These are phyloP conservation scores for Gobio gobio DNA, from an alignment of 2,113 vertebrate species.

Conservation along the genomic window DNA sequence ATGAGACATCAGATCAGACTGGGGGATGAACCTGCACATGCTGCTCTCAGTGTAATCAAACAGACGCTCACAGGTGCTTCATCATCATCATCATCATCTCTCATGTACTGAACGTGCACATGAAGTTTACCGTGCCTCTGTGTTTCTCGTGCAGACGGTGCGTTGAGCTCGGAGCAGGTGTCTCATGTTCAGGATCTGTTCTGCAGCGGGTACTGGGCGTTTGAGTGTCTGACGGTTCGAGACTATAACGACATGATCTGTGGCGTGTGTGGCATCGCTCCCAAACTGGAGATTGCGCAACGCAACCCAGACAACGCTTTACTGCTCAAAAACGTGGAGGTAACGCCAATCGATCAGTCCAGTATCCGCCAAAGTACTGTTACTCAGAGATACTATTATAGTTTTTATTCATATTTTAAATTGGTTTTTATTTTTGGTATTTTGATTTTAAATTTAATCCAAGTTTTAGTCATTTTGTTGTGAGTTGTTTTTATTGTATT, in stretches of 20 bases:
- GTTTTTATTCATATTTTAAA: too few relatives aligned
- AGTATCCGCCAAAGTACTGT: too few relatives aligned
- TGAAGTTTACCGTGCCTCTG: background rate
- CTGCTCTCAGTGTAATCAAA: slow-evolving; percentile 75
- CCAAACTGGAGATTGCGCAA: slow-evolving; percentile 91
- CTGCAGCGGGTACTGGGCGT: slow-evolving; percentile 95
- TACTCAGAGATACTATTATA: too few relatives aligned
- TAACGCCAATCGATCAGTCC: slow-evolving; percentile 50
- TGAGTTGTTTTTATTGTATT: too few relatives aligned
- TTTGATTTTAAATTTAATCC: too few relatives aligned
- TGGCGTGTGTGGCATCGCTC: slow-evolving; percentile 92
- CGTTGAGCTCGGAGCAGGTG: slow-evolving; percentile 77
- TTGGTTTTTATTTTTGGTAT: too few relatives aligned
- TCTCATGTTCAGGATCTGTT: slow-evolving; percentile 87
- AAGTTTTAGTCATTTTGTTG: too few relatives aligned
- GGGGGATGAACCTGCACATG: slow-evolving; percentile 85
- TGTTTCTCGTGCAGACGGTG: slow-evolving; percentile 75
- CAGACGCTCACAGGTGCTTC: slow-evolving; percentile 40
- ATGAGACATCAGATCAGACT: slow-evolving; percentile 86
- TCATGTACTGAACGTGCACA: background rate
- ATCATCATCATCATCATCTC: background rate
- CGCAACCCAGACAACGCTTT: slow-evolving; percentile 84
- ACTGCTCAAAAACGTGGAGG: slow-evolving; percentile 92
- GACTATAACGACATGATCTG: slow-evolving; percentile 99
- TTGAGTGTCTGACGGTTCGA: slow-evolving; percentile 91